A percentile compares a stretch with the other conserved stretches of the same genome.
Evolutionary conservation across 2,797 vertebrate species (phyloP).

Genomic region (Acrocephalus scirpaceus): DNA sequence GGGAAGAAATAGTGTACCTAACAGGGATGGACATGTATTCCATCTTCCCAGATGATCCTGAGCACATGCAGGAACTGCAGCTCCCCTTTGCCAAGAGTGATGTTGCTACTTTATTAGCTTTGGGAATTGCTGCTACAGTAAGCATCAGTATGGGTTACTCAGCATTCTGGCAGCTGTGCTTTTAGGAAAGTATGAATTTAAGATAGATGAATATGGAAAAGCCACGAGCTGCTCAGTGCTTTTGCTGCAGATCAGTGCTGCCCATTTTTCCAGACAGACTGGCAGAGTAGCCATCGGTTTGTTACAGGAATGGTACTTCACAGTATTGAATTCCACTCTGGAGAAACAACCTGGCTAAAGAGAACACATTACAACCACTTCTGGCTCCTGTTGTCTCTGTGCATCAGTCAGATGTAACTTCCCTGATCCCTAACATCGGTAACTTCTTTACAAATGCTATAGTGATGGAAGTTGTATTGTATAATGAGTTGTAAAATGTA

Average conservation of each 20-base stretch:
- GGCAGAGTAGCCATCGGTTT: neutral
- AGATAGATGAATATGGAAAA: neutral
- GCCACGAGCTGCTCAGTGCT: neutral
- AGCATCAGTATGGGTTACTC: neutral
- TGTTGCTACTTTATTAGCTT: neutral
- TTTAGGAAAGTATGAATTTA: neutral
- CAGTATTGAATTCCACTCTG: neutral
- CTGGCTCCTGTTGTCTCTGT: neutral
- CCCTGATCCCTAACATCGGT: neutral
- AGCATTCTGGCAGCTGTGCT: neutral
- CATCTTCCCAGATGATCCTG: neutral
- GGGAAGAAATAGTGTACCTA: neutral
- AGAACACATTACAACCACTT: neutral
- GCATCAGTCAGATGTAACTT: neutral
- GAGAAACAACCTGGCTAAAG: neutral
- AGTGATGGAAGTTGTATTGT: neutral
- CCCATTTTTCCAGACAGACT: neutral
- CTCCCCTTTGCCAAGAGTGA: neutral
- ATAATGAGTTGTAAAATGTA: neutral
- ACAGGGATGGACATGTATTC: neutral
- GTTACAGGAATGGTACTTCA: neutral
- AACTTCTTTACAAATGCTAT: neutral
- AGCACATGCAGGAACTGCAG: neutral
- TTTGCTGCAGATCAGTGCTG: neutral
- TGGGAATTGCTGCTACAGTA: neutral